These are phyloP conservation scores for Anarhynchus alexandrinus DNA, from an alignment of 2,113 vertebrate genomes.

Conservation along the genomic window DNA sequence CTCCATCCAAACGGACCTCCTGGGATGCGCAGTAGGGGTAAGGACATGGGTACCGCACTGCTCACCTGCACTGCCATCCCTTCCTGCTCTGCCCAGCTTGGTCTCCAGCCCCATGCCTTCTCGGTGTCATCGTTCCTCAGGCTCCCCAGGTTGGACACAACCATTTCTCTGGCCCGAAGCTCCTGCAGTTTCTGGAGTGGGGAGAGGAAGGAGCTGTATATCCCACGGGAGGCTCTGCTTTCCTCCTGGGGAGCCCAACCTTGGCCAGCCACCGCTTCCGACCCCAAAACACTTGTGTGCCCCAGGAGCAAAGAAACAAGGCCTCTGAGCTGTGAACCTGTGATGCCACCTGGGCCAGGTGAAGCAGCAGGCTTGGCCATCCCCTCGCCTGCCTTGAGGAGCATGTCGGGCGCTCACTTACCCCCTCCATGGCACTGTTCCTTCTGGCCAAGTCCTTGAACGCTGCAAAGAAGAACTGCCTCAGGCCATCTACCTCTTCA, in stretches of 20 bases:
- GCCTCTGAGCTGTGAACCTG: background rate
- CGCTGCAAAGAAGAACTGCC: constrained; percentile 61
- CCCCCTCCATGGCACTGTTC: constrained; percentile 68
- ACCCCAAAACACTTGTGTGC: fast-evolving
- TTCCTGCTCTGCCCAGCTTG: constrained; percentile 22
- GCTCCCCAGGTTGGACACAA: constrained; percentile 29
- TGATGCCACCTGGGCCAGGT: background rate
- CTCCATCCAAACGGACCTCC: background rate
- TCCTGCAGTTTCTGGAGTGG: constrained; percentile 67
- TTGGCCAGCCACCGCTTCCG: background rate
- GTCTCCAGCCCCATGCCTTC: background rate
- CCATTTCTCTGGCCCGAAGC: constrained; percentile 21
- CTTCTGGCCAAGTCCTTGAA: constrained; percentile 65
- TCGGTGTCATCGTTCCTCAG: constrained; percentile 25
- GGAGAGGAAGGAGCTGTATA: background rate
- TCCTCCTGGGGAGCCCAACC: background rate
- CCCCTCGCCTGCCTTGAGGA: background rate
- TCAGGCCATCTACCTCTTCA: constrained; percentile 61
- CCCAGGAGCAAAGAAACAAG: no score
- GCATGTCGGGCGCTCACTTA: background rate
- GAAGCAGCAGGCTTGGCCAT: background rate
- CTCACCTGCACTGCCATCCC: constrained; percentile 65
- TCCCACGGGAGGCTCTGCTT: background rate
- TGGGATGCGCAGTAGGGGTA: background rate
- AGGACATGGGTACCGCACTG: fast-evolving